Base-by-base conservation (phyloP, 2,888 invertebrate species). In the Horisme vitalbata region DNA sequence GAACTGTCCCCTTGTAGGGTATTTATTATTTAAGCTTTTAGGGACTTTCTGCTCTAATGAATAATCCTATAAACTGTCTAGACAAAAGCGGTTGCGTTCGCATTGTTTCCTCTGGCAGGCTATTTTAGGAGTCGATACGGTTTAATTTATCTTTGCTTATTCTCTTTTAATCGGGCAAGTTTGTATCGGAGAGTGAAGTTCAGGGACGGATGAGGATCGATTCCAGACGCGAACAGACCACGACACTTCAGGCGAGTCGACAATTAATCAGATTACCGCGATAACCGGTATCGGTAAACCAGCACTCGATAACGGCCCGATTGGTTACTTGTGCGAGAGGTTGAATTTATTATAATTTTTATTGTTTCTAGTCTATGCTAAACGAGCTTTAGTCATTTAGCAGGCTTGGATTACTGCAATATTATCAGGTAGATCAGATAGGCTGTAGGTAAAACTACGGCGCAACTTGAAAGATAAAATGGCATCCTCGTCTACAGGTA, bases 231-330 rank as follows among this genome's bases (percentile, higher is more conserved):
- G 55, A 48, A 43, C 57, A 59, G 53, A 61, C 57, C 61, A 59
- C 61, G 59, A 64, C 69, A 63, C 60, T 66, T 61, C 57, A 65
- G 54, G 55, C 79, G 81, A 80, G 62, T 80, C 78, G 77, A 70
- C 74, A 79, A 83, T 81, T 83, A 84, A 83, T 81, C 77, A 71
- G 81, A 86, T 84, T 80, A 79, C 58, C 45, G 54, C 70, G 82
- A 83, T 83, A 81, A 70, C 68, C 45, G 63, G 66, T 83, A 82
- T 78, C 79, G 68, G 55, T 52, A 50, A 55, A 56, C 52, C 59
- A 63, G 58, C 60, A 64, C 56, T 64, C 66, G 65, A 68, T 72
- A 66, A 61, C 56, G 58, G 58, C 51, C 61, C 65, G 55, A 57
- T 60, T 51, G 62, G 53, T 63, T 62, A 53, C 55, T 38, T 38